Conservation (phyloP, 2,113 vertebrate species). For the Cochlearius cochlearius region DNA sequence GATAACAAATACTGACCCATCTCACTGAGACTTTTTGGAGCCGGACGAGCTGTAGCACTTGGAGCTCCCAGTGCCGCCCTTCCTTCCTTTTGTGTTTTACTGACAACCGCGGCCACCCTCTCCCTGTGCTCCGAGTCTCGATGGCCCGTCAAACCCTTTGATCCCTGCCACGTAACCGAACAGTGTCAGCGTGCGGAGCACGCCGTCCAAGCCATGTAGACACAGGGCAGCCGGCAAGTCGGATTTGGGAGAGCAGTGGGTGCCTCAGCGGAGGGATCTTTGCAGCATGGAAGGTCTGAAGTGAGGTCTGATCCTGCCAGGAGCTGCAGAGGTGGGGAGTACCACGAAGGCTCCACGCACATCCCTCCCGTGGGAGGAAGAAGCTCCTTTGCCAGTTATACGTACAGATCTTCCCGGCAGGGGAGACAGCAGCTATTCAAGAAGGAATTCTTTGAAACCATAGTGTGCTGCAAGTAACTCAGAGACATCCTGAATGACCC, state of each 20-base stretch:
- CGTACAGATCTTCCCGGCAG: background rate
- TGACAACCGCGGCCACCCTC: background rate
- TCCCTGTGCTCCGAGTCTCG: background rate
- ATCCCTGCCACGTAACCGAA: fast-evolving
- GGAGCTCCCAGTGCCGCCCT: background rate
- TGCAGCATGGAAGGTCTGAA: background rate
- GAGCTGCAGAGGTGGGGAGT: background rate
- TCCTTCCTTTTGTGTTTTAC: constrained; percentile 27
- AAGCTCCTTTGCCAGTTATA: background rate
- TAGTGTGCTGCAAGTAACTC: background rate
- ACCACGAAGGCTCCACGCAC: background rate
- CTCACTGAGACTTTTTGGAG: background rate
- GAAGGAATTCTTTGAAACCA: constrained; percentile 36
- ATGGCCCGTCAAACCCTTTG: background rate
- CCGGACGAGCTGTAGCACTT: background rate
- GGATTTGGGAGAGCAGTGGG: background rate
- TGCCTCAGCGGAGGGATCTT: background rate
- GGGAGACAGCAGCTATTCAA: background rate
- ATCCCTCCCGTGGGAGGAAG: background rate
- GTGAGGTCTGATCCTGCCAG: background rate
- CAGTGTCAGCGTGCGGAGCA: background rate
- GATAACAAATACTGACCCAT: background rate
- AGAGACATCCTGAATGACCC: background rate
- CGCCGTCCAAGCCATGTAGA: background rate
- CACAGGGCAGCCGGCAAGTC: fast-evolving